phyloP scores from a whole-genome alignment of 2,888 invertebrate species.

The Cephus nigrinus region DNA sequence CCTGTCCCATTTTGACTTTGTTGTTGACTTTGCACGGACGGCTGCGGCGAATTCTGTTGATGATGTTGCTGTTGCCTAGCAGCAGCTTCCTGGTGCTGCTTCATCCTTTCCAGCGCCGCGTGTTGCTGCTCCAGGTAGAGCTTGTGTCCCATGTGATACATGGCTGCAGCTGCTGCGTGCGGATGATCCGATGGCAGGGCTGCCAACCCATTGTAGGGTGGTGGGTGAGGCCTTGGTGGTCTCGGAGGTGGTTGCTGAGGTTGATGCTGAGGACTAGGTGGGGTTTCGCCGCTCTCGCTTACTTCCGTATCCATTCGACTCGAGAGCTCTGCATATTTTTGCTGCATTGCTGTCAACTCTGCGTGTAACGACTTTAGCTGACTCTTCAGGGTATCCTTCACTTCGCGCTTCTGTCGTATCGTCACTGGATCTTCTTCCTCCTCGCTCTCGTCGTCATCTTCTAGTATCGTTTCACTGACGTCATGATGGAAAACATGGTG shows the following conservation, averaged over 20 bases:
- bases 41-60: slow-evolving; percentile 63
- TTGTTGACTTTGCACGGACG: slow-evolving; percentile 60
- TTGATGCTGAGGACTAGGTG: slow-evolving; percentile 63
- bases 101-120: slow-evolving; percentile 69
- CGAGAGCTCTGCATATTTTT: slow-evolving; percentile 88
- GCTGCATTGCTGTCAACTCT: slow-evolving; percentile 91
- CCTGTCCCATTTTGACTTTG: slow-evolving; percentile 57
- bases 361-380: slow-evolving; percentile 90
- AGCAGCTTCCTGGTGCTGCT: slow-evolving; percentile 68
- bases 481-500: slow-evolving; percentile 72
- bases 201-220: slow-evolving; percentile 67
- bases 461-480: slow-evolving; percentile 71
- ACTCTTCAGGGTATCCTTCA: slow-evolving; percentile 86
- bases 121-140: slow-evolving; percentile 57
- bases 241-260: slow-evolving; percentile 66
- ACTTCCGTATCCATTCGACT: slow-evolving; percentile 80
- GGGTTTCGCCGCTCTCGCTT: slow-evolving; percentile 70
- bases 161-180: slow-evolving; percentile 65
- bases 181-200: slow-evolving; percentile 73
- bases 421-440: slow-evolving; percentile 82
- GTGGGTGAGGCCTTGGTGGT: slow-evolving; percentile 67
- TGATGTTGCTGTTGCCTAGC: slow-evolving; percentile 65
- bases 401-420: slow-evolving; percentile 85
- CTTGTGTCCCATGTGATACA: slow-evolving; percentile 65
- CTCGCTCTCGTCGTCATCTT: slow-evolving; percentile 79